Evolutionary conservation across 1,140 invertebrate genomes (phyloP), one percentile per base, ranked within the genome.

Genomic region (Atta cephalotes): DNA sequence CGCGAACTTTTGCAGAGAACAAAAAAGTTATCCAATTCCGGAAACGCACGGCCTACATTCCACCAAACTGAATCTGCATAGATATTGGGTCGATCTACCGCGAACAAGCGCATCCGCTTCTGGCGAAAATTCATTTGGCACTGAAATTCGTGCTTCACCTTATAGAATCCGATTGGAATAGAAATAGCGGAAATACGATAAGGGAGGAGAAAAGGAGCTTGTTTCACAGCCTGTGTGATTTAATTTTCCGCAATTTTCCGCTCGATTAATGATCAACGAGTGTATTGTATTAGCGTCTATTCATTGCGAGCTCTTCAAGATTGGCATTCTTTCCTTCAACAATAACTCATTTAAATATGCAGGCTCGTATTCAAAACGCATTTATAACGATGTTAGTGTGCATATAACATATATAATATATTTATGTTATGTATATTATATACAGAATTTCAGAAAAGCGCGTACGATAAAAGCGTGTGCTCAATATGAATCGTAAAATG

Each of bases 31-130:
- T 18, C 31, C 72, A 53, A 56, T 78, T 53, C 10, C 58, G 71
- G 14, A 85, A 45, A 45, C 39, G 14, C 39, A 62, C 45, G n/a
- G 60, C 18, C 25, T 16, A 53, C 45, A 76, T 21, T 63, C 39
- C 31, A 60, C 31, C 66, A 72, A 31, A 35, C n/a, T 49, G 72
- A 65, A 78, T 85, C 62, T 79, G 45, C 74, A 79, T 85, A 45
- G 74, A 78, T 79, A 85, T 79, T 85, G 49, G 21, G 25, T 58
- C 45, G 78, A 85, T 78, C 74, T 65, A 85, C 63, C 49, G 18
- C 71, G 49, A 65, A 79, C 82, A 31, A 68, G 60, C 60, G 80
- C 66, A 5, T 51, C 14, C 58, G 18, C 18, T 14, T 14, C n/a
- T 31, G 35, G n/a, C n/a, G 25, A 51, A 78, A 78, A 66, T 85